Conservation (phyloP, 2,113 vertebrate genomes). For the Andinoacara biseriatus region DNA sequence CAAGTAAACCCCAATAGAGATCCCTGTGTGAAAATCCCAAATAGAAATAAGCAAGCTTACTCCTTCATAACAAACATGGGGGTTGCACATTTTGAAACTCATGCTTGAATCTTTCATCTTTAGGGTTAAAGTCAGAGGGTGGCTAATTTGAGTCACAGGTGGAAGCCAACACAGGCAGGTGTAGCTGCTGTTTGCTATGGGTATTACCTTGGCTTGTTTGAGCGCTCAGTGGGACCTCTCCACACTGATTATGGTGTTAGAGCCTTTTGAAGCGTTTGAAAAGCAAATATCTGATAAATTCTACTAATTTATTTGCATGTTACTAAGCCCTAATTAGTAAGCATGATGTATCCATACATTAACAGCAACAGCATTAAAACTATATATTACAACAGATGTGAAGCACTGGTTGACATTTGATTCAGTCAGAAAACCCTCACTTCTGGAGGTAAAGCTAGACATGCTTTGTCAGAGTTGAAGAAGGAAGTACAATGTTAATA, state of each 20-base stretch:
- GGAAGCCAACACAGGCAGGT: neutral
- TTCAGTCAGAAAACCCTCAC: neutral
- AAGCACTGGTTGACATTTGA: neutral
- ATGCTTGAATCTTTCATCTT: neutral
- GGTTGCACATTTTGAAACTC: neutral
- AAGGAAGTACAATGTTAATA: neutral
- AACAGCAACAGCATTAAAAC: neutral
- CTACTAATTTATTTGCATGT: neutral
- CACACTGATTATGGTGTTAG: too few relatives aligned
- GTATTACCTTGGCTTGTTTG: neutral
- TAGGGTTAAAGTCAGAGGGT: neutral
- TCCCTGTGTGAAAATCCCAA: too few relatives aligned
- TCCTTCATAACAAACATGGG: neutral
- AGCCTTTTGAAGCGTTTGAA: too few relatives aligned
- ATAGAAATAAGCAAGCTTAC: neutral
- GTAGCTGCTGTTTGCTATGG: neutral
- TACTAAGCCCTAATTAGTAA: neutral
- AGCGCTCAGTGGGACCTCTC: too few relatives aligned
- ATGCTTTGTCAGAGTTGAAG: neutral
- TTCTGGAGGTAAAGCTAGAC: neutral
- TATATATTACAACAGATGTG: neutral
- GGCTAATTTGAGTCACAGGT: neutral
- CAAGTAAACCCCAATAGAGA: neutral
- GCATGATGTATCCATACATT: neutral
- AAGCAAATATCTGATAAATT: neutral